Evolutionary conservation across 1,140 invertebrate genomes (phyloP), one percentile per base, ranked within the genome.

Genomic region (Drosophila tristis): DNA sequence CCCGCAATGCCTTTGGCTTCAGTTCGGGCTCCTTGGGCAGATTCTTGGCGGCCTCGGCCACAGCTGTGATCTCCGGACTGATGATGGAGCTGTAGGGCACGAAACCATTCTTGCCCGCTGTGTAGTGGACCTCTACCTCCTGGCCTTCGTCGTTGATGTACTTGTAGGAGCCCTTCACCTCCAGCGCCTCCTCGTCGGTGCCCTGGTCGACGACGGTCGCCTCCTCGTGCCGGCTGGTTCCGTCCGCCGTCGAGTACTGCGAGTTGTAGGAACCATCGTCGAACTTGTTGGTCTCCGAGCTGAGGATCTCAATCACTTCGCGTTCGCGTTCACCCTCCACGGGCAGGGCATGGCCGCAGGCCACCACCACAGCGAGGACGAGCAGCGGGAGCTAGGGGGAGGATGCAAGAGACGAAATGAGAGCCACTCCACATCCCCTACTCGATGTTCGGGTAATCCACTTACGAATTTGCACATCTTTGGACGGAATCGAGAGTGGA

Each of bases 391-490:
- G 54, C 90, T 91, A 47, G 5, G 2, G 4, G 35, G 35, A 9
- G 25, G 50, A 29, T n/a, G 13, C 5, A n/a, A 5, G 5, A 15
- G 15, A 15, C 23, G 0, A 29, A 16, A 20, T 20, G 20, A 20
- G 20, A 20, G 1, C 11, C 6, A 29, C 29, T 29, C 6, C 7
- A 7, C 29, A 7, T 35, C 8, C 11, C 25, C 49, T 49, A 35
- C 47, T 26, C 31, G 29, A 31, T 20, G 20, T 35, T 16, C 8
- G 13, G 8, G 6, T 35, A 6, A n/a, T 44, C 6, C 70, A 87
- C 90, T 91, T 91, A 91, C 90, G 60, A 85, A 62, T 65, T 91
- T 91, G 64, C 64, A 78, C 90, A 91, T 91, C 48, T 51, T 50
- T 51, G 53, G 31, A 2, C 4, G 50, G 35, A 2, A 4, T 4